These are phyloP conservation scores for Myanophis thanlyinensis DNA, from an alignment of 2,113 vertebrate species.

Conservation along the genomic window DNA sequence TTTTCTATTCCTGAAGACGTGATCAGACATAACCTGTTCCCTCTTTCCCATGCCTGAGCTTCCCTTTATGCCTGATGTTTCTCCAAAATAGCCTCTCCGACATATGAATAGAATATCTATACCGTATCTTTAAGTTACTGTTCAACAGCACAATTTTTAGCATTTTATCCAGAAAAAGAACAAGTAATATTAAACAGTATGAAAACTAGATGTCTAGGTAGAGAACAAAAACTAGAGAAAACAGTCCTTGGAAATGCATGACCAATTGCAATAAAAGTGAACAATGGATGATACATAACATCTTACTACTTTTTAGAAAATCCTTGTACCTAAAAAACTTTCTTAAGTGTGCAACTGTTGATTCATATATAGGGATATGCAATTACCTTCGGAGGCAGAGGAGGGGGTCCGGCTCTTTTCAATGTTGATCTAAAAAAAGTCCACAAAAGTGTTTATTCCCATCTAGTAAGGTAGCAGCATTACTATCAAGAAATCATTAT, in stretches of 20 bases:
- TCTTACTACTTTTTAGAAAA: not conserved
- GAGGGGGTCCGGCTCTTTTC: conserved; percentile 85
- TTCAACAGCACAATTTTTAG: not conserved
- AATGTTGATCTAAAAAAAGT: conserved; percentile 81
- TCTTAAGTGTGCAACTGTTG: not conserved
- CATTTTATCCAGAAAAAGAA: not conserved
- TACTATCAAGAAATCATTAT: not conserved
- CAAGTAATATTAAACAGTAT: not conserved
- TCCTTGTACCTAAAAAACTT: not conserved
- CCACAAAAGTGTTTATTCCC: not conserved
- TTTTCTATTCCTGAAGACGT: not conserved
- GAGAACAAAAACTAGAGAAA: not conserved
- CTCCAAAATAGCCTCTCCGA: not conserved
- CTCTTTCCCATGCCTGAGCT: not conserved
- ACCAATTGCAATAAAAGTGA: not conserved
- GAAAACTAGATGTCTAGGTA: not conserved
- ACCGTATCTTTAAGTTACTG: not conserved
- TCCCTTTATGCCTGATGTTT: not conserved
- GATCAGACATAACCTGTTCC: not conserved
- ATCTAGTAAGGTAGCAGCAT: not conserved
- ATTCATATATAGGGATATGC: not conserved
- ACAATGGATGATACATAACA: not conserved
- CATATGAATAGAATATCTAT: not conserved
- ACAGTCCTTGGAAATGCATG: not conserved
- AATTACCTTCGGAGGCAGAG: conserved; percentile 92